Percentiles rank a stretch among this genome's conserved stretches.
Evolutionary conservation across 2,888 invertebrate species (phyloP).

Genomic region (Tanypteryx hageni): DNA sequence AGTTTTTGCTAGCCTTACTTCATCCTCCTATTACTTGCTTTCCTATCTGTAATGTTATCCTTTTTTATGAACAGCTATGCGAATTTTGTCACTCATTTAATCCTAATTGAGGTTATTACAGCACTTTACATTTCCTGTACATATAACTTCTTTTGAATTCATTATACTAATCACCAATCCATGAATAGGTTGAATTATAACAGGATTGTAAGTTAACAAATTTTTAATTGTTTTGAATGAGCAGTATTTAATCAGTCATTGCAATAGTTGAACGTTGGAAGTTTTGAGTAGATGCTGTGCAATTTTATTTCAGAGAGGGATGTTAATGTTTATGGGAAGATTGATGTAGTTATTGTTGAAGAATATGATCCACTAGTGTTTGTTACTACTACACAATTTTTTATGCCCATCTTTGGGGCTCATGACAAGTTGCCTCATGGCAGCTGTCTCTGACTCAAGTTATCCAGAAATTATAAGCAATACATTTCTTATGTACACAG

Average conservation of each 20-base stretch:
- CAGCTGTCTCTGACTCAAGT: conserved; percentile 16
- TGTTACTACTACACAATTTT: not conserved
- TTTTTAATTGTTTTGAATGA: not conserved
- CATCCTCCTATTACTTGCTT: too few relatives aligned
- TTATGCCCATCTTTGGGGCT: conserved; percentile 3
- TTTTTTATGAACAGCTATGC: too few relatives aligned
- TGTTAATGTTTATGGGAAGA: not conserved
- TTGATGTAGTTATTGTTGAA: not conserved
- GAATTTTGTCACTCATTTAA: not conserved
- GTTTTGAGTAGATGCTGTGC: not conserved
- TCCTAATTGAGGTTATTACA: not conserved
- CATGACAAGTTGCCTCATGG: not conserved
- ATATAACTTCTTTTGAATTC: not conserved
- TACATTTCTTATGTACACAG: conserved; percentile 23
- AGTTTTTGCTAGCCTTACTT: too few relatives aligned
- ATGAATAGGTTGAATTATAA: not conserved
- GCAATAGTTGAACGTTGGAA: not conserved
- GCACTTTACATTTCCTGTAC: not conserved
- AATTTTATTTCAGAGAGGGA: not conserved
- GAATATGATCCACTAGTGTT: not conserved
- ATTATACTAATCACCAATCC: not conserved
- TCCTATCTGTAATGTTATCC: too few relatives aligned
- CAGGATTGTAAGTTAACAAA: not conserved
- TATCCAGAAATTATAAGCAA: conserved; percentile 15
- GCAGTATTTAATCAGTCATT: not conserved